Percentiles rank a stretch among this genome's conserved stretches.
Evolutionary conservation across 2,113 vertebrate genomes (phyloP).

Genomic region (Bothrops jararaca): DNA sequence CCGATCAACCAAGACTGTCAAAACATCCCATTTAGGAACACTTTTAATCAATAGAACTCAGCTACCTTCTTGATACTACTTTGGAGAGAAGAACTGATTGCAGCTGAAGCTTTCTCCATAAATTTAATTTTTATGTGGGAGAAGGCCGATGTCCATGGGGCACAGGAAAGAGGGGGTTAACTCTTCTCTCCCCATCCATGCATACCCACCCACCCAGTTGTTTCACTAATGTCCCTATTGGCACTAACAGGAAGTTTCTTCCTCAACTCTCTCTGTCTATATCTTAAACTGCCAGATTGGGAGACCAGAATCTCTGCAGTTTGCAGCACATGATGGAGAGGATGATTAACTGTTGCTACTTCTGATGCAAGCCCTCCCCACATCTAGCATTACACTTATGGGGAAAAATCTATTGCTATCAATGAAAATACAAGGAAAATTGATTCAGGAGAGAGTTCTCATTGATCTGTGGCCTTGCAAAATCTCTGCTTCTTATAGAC

Average conservation of each 20-base stretch:
- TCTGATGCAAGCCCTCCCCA: not conserved
- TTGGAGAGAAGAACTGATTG: not conserved
- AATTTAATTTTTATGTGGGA: not conserved
- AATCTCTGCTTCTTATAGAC: not conserved
- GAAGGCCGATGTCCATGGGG: not conserved
- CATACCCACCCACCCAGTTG: not conserved
- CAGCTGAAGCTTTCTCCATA: not conserved
- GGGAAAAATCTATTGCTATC: not conserved
- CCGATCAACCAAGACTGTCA: not conserved
- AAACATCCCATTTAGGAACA: not conserved
- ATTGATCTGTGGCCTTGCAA: not conserved
- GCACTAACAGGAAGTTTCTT: not conserved
- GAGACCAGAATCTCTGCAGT: not conserved
- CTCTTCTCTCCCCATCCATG: not conserved
- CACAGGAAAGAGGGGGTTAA: not conserved
- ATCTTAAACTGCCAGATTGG: not conserved
- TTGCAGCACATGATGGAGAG: not conserved
- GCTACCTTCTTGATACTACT: not conserved
- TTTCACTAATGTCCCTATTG: not conserved
- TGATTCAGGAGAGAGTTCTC: not conserved
- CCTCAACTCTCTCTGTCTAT: not conserved
- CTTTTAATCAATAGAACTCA: not conserved
- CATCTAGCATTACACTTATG: not conserved
- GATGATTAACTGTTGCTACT: not conserved
- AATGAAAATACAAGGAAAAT: not conserved